Evolutionary conservation across 2,797 vertebrate genomes (phyloP).

Genomic region (Hozukius guyotensis): DNA sequence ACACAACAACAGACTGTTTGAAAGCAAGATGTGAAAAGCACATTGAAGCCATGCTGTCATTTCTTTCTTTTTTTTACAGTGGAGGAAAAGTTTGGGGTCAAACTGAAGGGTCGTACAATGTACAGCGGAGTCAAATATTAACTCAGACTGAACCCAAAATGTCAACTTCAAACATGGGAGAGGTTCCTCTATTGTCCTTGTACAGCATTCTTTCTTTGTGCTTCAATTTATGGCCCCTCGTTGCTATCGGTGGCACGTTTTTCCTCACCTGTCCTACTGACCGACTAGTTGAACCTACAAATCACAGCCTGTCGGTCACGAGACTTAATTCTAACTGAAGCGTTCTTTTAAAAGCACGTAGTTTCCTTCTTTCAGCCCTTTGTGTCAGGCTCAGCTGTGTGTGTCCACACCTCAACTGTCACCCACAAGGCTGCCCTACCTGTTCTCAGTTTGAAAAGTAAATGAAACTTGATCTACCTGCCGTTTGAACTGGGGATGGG

Average conservation of each 20-base stretch:
- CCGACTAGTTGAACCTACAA: constrained; percentile 19
- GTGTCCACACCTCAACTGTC: constrained; percentile 29
- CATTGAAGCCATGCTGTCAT: neutral
- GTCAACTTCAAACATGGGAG: neutral
- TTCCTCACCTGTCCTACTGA: constrained; percentile 40
- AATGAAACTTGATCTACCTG: constrained; percentile 61
- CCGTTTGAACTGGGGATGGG: constrained; percentile 5
- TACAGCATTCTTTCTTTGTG: neutral
- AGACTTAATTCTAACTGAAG: neutral
- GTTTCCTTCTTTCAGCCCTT: neutral
- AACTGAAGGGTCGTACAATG: neutral
- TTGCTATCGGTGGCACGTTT: neutral
- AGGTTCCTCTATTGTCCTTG: neutral
- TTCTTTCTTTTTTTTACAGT: neutral
- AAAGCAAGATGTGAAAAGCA: neutral
- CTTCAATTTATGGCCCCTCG: neutral
- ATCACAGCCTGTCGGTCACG: neutral
- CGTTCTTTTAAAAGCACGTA: neutral
- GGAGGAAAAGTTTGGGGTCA: neutral
- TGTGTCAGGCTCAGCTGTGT: constrained; percentile 9
- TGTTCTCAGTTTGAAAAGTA: constrained; percentile 56
- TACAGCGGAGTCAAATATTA: constrained; percentile 54
- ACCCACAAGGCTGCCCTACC: constrained; percentile 57
- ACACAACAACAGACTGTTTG: neutral
- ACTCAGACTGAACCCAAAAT: constrained; percentile 17